Evolutionary conservation across 2,113 vertebrate species (phyloP).

Genomic region (Istiophorus platypterus): DNA sequence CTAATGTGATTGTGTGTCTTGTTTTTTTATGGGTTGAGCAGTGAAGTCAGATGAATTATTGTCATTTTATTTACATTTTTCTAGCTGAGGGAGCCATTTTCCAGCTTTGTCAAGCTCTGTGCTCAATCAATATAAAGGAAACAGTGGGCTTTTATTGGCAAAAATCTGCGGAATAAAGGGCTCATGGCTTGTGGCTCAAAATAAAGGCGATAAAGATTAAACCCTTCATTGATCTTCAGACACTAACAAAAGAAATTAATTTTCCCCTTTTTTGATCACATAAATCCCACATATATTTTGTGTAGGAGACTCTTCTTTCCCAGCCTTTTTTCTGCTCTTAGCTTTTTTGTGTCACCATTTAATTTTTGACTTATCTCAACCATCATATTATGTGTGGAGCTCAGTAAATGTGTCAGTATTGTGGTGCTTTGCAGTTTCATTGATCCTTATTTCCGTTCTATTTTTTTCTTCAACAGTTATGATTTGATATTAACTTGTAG

Average conservation of each 20-base stretch:
- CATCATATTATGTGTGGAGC: neutral
- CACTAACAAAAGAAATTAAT: neutral
- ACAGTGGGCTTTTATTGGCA: neutral
- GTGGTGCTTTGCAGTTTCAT: neutral
- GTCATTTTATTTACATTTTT: constrained; percentile 23
- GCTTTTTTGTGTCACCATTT: neutral
- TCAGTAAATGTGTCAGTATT: neutral
- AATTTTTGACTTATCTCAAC: neutral
- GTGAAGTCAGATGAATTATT: neutral
- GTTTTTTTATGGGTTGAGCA: neutral
- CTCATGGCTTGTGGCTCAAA: neutral
- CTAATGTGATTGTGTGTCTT: neutral
- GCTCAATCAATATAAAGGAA: constrained; percentile 27
- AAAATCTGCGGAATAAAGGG: neutral
- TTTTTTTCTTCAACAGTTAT: neutral
- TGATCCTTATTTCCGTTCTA: constrained; percentile 14
- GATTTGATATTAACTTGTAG: neutral
- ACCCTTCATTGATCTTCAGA: neutral
- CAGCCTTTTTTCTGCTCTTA: neutral
- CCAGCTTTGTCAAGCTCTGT: neutral
- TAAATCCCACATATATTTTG: neutral
- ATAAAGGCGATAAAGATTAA: neutral
- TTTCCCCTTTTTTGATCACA: neutral
- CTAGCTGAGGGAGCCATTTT: constrained; percentile 18
- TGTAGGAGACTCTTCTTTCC: neutral